Percentiles rank a stretch among this genome's conserved stretches.
phyloP scores from a whole-genome alignment of 2,888 invertebrate species.

The Chaetogeoica ovagalla region DNA sequence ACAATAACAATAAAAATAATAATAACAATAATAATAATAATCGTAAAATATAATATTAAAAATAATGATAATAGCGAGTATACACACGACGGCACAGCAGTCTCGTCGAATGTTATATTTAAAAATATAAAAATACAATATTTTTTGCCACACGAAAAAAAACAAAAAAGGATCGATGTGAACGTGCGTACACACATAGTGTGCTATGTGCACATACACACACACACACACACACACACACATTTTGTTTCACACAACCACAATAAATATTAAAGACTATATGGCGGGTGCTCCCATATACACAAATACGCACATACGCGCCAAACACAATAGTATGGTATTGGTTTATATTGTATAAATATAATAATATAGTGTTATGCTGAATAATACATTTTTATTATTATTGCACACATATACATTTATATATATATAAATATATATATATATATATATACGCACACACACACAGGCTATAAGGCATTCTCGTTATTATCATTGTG shows the following conservation, averaged over 20 bases:
- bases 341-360: slow-evolving; percentile 53
- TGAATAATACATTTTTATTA: slow-evolving; percentile 53
- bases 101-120: slow-evolving; percentile 40
- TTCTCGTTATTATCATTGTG: slow-evolving; percentile 55
- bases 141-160: slow-evolving; percentile 41
- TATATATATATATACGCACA: too few relatives aligned
- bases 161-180: slow-evolving; percentile 46
- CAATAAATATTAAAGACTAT: slow-evolving; percentile 44
- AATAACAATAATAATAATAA: slow-evolving; percentile 44
- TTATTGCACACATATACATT: slow-evolving; percentile 44
- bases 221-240: slow-evolving; percentile 15
- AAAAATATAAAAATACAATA: slow-evolving; percentile 49
- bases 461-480: slow-evolving; percentile 46
- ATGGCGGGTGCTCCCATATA: slow-evolving; percentile 27
- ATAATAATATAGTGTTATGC: slow-evolving; percentile 52
- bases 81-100: slow-evolving; percentile 28
- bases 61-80: slow-evolving; percentile 42
- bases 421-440: too few relatives aligned
- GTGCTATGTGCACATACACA: too few relatives aligned
- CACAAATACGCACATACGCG: slow-evolving; percentile 18
- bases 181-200: slow-evolving; percentile 46
- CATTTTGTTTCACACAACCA: slow-evolving; percentile 52
- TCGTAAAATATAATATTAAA: slow-evolving; percentile 53
- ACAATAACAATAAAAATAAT: background rate
- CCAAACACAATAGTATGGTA: slow-evolving; percentile 47